Conservation (phyloP, 2,113 vertebrate species). For the Bettongia penicillata region DNA sequence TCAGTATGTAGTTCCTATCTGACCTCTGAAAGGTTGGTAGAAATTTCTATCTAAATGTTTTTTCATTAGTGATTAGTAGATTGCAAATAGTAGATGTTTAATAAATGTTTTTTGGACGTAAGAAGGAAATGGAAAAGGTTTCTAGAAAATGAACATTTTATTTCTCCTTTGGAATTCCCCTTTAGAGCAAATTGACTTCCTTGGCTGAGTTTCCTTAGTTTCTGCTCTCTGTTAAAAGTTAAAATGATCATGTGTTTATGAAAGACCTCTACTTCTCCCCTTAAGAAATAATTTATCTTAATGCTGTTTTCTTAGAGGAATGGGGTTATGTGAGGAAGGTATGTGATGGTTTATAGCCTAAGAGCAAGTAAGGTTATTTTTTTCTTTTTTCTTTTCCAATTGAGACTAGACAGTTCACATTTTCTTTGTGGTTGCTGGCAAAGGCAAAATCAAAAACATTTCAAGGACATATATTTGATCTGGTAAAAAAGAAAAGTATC, state of each 20-base stretch:
- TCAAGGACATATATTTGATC: not conserved
- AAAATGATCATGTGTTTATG: not conserved
- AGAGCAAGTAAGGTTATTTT: not conserved
- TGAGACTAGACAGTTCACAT: not conserved
- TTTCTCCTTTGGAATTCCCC: not conserved
- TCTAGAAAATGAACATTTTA: not conserved
- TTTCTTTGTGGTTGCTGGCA: not conserved
- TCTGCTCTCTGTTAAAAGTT: not conserved
- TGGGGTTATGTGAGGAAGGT: not conserved
- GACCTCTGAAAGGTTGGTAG: no score
- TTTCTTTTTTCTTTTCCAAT: not conserved
- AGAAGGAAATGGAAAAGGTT: not conserved
- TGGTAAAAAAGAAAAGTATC: not conserved
- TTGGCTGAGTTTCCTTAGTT: not conserved
- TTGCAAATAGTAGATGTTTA: not conserved
- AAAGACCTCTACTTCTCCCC: not conserved
- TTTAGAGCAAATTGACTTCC: not conserved
- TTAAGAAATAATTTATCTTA: not conserved
- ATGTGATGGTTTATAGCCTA: not conserved
- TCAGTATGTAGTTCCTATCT: no score
- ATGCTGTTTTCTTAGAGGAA: not conserved
- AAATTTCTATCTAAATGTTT: not conserved
- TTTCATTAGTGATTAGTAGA: not conserved
- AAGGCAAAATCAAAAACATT: not conserved
- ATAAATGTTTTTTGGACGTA: not conserved